A percentile compares a stretch with the other conserved stretches of the same genome.
These are phyloP conservation scores for Alligator sinensis DNA, from an alignment of 2,113 vertebrate species.

Conservation along the genomic window DNA sequence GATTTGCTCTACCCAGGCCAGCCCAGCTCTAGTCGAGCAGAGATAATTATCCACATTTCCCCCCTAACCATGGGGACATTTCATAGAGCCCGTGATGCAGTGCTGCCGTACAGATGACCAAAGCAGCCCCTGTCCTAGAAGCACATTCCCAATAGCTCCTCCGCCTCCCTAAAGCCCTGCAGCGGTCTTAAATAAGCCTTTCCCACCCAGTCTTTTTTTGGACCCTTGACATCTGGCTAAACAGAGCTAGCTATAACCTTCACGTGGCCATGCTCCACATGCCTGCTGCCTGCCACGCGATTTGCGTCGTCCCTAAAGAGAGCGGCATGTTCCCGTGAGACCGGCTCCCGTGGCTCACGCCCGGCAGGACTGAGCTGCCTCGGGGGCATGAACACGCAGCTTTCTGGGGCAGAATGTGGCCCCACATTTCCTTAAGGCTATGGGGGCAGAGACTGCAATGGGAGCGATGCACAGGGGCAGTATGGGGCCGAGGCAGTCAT, in stretches of 20 bases:
- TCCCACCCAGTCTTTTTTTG: not conserved
- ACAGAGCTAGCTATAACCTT: not conserved
- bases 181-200: not conserved
- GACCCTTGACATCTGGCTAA: not conserved
- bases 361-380: not conserved
- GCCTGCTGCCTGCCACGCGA: not conserved
- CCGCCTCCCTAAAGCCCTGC: not conserved
- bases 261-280: not conserved
- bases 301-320: not conserved
- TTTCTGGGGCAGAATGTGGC: not conserved
- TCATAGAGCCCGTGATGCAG: not conserved
- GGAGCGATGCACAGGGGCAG: too few species aligned
- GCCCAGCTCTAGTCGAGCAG: not conserved
- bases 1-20: too few species aligned
- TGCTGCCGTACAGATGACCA: not conserved
- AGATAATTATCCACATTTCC: not conserved
- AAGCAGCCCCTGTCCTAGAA: not conserved
- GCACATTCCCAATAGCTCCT: not conserved
- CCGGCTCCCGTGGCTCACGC: not conserved
- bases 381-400: accelerated
- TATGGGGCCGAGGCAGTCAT: too few species aligned
- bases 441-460: too few species aligned
- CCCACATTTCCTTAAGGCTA: too few species aligned
- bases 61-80: not conserved
- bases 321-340: not conserved